Evolutionary conservation across 2,113 vertebrate species (phyloP), one percentile per base, ranked within the genome.

Genomic region (Antigone vipio): DNA sequence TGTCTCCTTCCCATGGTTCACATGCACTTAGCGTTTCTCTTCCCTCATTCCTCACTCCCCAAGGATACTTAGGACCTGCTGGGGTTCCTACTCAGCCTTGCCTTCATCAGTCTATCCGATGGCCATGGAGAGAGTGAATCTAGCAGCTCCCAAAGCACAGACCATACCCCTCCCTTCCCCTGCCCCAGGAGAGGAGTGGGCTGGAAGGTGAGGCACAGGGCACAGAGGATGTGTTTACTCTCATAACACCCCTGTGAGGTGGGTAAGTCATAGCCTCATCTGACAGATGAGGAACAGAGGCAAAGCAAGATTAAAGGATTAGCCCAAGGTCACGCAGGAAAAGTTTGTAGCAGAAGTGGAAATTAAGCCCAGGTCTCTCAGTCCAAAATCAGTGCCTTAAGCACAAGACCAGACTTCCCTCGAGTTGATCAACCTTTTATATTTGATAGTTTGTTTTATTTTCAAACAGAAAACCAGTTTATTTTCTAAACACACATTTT

Each of bases 251-350:
- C 84, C 74, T 82, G 81, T 89, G 95, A 95, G 91, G 94, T 95
- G 91, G 94, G 92, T 91, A 97, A 97, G 94, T 89, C 94, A 95
- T 68, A 96, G 94, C 92, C 50, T 95, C 91, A 88, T 95, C 95
- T 94, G 91, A 96, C 77, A 97, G 97, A 97, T 95, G 96, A 97
- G 94, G 96, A 97, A 97, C 95, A 95, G 95, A 97, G 95, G 95
- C 95, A 96, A 91, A 92, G 74, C 1, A 6, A 96, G 95, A 97
- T 94, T 97, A 97, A 97, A 97, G 92, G 94, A 97, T 97, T 97
- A 97, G 89, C 91, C 94, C 94, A 94, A 94, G 96, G 96, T 97
- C 96, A 96, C 26, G 29, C 84, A 95, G 94, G 92, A 97, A 95
- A 97, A 93, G 91, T 97, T 97, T 97, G 92, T 73, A 84, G 92